A percentile compares a stretch with the other conserved stretches of the same genome.
phyloP scores from a whole-genome alignment of 2,113 vertebrate species.

The Nesospiza acunhae region DNA sequence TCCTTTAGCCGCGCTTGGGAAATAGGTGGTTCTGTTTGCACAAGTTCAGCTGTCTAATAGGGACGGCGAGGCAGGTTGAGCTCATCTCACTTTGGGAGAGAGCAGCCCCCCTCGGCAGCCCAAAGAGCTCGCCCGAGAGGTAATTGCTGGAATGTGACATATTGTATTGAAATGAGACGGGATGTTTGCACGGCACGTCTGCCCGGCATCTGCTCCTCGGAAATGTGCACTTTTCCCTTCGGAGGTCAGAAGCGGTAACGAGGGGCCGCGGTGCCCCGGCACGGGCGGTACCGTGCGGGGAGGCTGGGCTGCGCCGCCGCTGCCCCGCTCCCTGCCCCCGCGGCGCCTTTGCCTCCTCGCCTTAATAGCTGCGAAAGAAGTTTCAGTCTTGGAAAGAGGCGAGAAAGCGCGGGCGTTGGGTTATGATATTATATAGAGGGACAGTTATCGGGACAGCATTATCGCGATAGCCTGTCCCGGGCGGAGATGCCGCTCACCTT shows the following conservation, averaged over 20 bases:
- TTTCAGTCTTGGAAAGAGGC: slow-evolving; percentile 27
- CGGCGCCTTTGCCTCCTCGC: not conserved
- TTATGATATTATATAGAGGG: not conserved
- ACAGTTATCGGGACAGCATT: not conserved
- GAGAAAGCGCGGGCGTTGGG: not conserved
- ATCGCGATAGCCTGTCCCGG: not conserved
- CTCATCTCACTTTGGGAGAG: not conserved
- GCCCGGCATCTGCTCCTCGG: slow-evolving; percentile 50
- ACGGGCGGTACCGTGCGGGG: slow-evolving; percentile 48
- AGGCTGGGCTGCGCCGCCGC: not conserved
- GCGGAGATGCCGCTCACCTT: slow-evolving; percentile 9
- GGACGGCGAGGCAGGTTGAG: slow-evolving; percentile 45
- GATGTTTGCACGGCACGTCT: slow-evolving; percentile 66
- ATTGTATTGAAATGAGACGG: slow-evolving; percentile 70
- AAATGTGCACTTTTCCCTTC: slow-evolving; percentile 30
- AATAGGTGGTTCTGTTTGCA: slow-evolving; percentile 50
- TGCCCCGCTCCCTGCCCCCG: slow-evolving; percentile 5
- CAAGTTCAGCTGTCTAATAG: slow-evolving; percentile 33
- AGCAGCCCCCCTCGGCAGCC: not conserved
- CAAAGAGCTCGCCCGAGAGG: slow-evolving; percentile 39
- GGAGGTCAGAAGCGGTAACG: slow-evolving; percentile 62
- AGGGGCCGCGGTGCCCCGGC: slow-evolving; percentile 39
- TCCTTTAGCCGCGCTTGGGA: slow-evolving; percentile 56
- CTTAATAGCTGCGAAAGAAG: not conserved
- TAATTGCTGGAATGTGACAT: slow-evolving; percentile 69